These are phyloP conservation scores for Pseudochirops cupreus DNA, from an alignment of 2,797 vertebrate genomes.

Conservation along the genomic window DNA sequence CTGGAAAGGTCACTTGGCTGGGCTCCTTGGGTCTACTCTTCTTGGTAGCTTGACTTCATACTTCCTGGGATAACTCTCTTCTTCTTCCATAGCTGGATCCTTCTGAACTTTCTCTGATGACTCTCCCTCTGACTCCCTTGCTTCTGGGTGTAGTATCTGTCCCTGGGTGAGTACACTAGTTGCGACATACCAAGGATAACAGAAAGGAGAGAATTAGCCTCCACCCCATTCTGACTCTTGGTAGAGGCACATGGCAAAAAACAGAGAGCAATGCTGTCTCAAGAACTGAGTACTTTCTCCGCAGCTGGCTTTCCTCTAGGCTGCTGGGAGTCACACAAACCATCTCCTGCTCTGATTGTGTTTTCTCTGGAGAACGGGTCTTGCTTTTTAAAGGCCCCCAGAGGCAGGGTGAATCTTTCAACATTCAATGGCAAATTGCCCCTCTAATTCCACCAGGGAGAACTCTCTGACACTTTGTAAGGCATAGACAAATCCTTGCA, in stretches of 20 bases:
- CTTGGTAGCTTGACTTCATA: neutral
- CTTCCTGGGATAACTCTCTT: neutral
- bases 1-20: neutral
- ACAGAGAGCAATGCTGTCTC: neutral
- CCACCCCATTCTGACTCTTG: neutral
- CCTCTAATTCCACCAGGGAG: neutral
- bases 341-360: too few relatives aligned
- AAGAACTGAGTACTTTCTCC: too few relatives aligned
- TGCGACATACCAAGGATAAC: neutral
- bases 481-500: neutral
- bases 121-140: neutral
- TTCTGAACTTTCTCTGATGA: neutral
- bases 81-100: neutral
- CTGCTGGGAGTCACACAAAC: too few relatives aligned
- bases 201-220: neutral
- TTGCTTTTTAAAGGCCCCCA: neutral
- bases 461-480: neutral
- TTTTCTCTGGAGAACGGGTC: too few relatives aligned
- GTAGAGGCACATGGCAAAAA: neutral
- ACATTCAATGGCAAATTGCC: neutral
- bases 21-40: neutral
- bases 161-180: neutral
- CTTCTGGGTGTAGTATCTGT: neutral
- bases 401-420: neutral
- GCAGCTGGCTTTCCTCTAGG: too few relatives aligned